Conservation (phyloP, 2,797 vertebrate species). For the Manis crassicaudata region DNA sequence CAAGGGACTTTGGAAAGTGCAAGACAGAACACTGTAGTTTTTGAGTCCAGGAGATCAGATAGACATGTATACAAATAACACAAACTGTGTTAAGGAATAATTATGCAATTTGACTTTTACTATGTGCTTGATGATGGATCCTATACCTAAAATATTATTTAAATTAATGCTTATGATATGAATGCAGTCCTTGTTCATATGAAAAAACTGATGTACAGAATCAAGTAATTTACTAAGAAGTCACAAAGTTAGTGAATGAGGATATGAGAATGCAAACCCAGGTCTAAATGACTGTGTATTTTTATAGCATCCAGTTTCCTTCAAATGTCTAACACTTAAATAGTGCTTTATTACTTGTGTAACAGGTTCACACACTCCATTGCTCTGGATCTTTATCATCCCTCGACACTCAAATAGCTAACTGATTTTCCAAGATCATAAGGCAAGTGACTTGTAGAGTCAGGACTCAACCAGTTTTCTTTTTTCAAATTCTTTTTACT, state of each 20-base stretch:
- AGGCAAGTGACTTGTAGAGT: neutral
- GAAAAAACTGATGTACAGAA: neutral
- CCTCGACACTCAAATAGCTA: neutral
- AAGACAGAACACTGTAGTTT: neutral
- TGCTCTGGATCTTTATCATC: neutral
- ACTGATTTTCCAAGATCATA: neutral
- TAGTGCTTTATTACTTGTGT: neutral
- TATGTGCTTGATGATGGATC: neutral
- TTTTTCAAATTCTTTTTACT: neutral
- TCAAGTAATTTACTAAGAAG: neutral
- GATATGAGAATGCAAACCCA: neutral
- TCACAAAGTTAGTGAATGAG: neutral
- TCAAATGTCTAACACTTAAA: constrained; percentile 26
- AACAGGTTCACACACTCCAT: neutral
- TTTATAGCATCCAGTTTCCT: neutral
- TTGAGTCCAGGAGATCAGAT: neutral
- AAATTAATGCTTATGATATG: neutral
- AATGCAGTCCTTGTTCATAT: neutral
- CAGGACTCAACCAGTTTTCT: neutral
- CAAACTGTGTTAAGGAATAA: neutral
- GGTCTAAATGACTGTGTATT: neutral
- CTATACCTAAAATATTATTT: neutral
- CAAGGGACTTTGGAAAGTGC: neutral
- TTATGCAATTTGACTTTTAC: neutral
- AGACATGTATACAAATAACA: neutral